A percentile compares a stretch with the other conserved stretches of the same genome.
phyloP scores from a whole-genome alignment of 2,888 invertebrate genomes.

The Alcis repandata region DNA sequence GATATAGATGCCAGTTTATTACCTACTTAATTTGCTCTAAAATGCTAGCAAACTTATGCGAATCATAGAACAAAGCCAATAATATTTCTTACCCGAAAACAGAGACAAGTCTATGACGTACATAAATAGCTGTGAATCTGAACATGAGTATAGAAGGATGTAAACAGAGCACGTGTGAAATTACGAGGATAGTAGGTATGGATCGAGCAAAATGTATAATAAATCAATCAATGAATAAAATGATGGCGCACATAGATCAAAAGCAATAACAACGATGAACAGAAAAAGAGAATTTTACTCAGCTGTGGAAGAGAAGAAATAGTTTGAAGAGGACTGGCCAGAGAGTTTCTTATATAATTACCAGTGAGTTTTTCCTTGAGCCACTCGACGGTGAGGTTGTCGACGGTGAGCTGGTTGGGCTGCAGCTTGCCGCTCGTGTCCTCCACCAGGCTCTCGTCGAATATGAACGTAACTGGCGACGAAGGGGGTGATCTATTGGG shows the following conservation, averaged over 20 bases:
- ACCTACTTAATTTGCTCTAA: neutral
- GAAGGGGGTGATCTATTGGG: constrained; percentile 91
- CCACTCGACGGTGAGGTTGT: constrained; percentile 97
- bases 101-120: no score
- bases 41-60: no score
- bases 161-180: no score
- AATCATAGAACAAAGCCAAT: no score
- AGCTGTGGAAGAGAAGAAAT: neutral
- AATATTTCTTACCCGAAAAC: no score
- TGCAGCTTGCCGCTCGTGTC: constrained; percentile 95
- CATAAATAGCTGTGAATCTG: no score
- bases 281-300: neutral
- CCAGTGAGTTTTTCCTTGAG: constrained; percentile 89
- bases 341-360: neutral
- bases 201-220: no score
- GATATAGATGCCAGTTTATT: neutral
- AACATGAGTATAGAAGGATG: no score
- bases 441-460: constrained; percentile 95
- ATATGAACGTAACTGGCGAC: constrained; percentile 92
- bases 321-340: neutral
- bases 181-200: no score
- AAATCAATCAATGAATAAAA: no score
- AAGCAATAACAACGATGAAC: no score
- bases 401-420: constrained; percentile 95
- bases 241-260: no score